Evolutionary conservation across 1,140 invertebrate genomes (phyloP), one percentile per base, ranked within the genome.

Genomic region (Trachelipus rathkii): DNA sequence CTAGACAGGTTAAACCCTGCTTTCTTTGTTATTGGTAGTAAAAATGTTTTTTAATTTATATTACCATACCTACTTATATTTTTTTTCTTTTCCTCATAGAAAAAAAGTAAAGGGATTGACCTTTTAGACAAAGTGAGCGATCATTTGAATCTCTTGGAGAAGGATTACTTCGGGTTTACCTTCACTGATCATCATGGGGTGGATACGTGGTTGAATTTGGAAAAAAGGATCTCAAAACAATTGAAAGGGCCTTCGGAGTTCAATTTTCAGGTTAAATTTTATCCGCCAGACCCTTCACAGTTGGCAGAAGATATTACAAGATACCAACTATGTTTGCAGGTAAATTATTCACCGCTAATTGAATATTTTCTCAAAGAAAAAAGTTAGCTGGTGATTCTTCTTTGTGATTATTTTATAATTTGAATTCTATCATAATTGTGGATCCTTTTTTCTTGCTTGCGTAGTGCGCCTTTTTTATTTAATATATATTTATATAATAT

Each of bases 231-330:
- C 81, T 87, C 89, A 68, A 96, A 96, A 87, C 92, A 95, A 84
- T 86, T 97, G 69, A 95, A 93, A 90, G 91, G 92, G 82, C 94
- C 95, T 43, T 98, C 95, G 95, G 91, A 92, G 79, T 92, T 99
- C 83, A 90, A 90, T 82, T 99, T 99, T 85, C 93, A 96, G 85
- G 96, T 99, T 9, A 99, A 99, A 87, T 99, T 99, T 87, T 99
- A 99, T 86, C 97, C 97, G 5, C 96, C 96, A 46, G 97, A 99
- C 86, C 97, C 97, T 6, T 90, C 93, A n/a, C 92, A 95, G 85
- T 87, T 99, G 67, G 92, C 96, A 84, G 97, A 99, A 86, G 97
- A 99, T 84, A 92, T 98, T 66, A 99, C 98, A 5, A 91, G 90
- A 82, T 99, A 98, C 86, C 93, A 97, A 82, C 87, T 99, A 19